These are phyloP conservation scores for Parascotia fuliginaria DNA, from an alignment of 2,888 invertebrate species.

Conservation along the genomic window DNA sequence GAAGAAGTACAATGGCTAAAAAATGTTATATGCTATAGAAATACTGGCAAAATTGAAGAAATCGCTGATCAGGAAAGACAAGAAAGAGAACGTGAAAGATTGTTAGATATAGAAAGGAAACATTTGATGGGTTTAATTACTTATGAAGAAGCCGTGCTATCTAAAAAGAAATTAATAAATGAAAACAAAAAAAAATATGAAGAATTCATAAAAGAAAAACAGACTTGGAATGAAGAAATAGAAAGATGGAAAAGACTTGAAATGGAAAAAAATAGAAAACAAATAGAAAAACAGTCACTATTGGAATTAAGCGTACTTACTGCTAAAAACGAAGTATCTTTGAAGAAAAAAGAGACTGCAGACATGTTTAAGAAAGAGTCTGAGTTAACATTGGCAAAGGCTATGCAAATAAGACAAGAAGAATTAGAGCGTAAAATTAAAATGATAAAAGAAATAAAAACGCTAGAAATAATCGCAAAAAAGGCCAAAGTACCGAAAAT, in stretches of 20 bases:
- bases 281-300: slow-evolving; percentile 72
- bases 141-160: slow-evolving; percentile 85
- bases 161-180: slow-evolving; percentile 79
- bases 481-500: slow-evolving; percentile 82
- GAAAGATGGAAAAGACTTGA: slow-evolving; percentile 80
- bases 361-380: slow-evolving; percentile 65
- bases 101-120: slow-evolving; percentile 85
- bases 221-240: slow-evolving; percentile 77
- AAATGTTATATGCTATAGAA: slow-evolving; percentile 77
- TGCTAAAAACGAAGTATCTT: slow-evolving; percentile 56
- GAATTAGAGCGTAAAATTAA: slow-evolving; percentile 78
- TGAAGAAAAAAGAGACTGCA: slow-evolving; percentile 66
- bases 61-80: slow-evolving; percentile 75
- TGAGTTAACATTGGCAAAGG: slow-evolving; percentile 60
- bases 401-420: slow-evolving; percentile 76
- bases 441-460: slow-evolving; percentile 83
- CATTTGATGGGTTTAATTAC: slow-evolving; percentile 86
- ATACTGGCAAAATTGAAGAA: slow-evolving; percentile 69
- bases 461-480: slow-evolving; percentile 76
- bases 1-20: slow-evolving; percentile 82
- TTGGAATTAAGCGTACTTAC: slow-evolving; percentile 63
- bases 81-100: slow-evolving; percentile 75
- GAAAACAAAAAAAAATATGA: slow-evolving; percentile 81
- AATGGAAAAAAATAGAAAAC: slow-evolving; percentile 76
- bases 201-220: slow-evolving; percentile 79